Evolutionary conservation across 1,140 invertebrate species (phyloP), one percentile per base, ranked within the genome.

Genomic region (Aphaenogaster floridana): DNA sequence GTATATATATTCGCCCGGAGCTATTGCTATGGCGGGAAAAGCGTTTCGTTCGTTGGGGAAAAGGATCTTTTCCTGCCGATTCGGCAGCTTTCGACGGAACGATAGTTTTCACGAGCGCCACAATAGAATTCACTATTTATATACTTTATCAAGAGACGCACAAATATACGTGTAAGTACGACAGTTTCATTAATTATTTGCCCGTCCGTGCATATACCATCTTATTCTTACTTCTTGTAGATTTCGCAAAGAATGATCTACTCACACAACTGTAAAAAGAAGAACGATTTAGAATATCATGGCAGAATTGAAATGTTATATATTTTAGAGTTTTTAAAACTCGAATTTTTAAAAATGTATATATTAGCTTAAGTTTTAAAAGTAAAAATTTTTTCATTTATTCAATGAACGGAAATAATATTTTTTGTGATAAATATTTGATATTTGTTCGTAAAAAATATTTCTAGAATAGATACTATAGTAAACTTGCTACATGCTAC

Each of bases 181-280:
- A 52, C 15, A 34, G 8, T 68, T 39, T 78, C 39, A 66, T 86
- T 86, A 86, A 78, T 64, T 78, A 78, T 78, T 39, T 42, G 9
- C 28, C 21, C n/a, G 3, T 5, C 7, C 9, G 7, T 39, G 5
- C 7, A 48, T 1, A 17, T 50, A 36, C 11, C 17, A 9, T 21
- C 45, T n/a, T 36, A 39, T 2, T 54, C 8, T 34, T 72, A 45
- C 4, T 66, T 69, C 48, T 13, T 45, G 36, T 15, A 57, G 0
- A 1, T 39, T 36, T 21, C 13, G 15, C 48, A 50, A 63, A 11
- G 7, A 42, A 64, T 48, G 15, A 48, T 5, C 42, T 39, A 57
- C 13, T 63, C 21, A 15, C 34, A 39, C 11, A 45, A 78, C 48
- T 61, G 28, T 11, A 36, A 11, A 78, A 39, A 21, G n/a, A 3